Base-by-base conservation (phyloP, 2,888 invertebrate species). In the Apamea epomidion region DNA sequence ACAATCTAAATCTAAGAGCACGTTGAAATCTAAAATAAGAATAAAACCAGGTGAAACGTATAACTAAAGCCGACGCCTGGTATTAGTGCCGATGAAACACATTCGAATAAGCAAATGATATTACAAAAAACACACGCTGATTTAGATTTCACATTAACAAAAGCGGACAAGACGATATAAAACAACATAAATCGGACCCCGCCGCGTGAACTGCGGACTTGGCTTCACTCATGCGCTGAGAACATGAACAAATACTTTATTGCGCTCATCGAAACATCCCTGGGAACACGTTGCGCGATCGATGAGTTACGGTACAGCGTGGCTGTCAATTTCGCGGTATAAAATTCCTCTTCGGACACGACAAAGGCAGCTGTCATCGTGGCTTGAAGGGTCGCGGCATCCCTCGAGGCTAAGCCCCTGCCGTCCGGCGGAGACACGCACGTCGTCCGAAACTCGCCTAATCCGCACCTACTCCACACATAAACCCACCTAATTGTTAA, bases 401-500 rank as follows among this genome's bases (percentile, higher is more conserved):
- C 96, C 96, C 96, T 90, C 92, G 95, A 92, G 96, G 94, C 94
- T 97, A 96, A 97, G 97, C 96, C 95, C 93, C 93, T 92, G 93
- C 91, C 93, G 93, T 89, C 91, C 92, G 91, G 89, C 89, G 88
- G 91, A 94, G 96, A 95, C 97, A 97, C 97, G 97, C 95, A 94
- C 96, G 93, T 92, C 93, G 91, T 92, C 93, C 94, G 93, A 93
- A 91, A 93, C 94, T 93, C 94, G 89, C 92, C 94, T 96, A 96
- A 97, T 96, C 96, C 96, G 92, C 94, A 94, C 94, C 96, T 95
- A 95, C 95, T 95, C 94, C 93, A 92, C 95, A 96, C 95, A 96
- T 96, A 96, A 97, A 96, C 95, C 96, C 96, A 95, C 95, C 96
- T 97, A 97, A 96, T 97, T 96, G 97, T 96, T 96, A 96, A 97